These are phyloP conservation scores for Ptyas mucosa DNA, from an alignment of 2,113 vertebrate genomes.

Conservation along the genomic window DNA sequence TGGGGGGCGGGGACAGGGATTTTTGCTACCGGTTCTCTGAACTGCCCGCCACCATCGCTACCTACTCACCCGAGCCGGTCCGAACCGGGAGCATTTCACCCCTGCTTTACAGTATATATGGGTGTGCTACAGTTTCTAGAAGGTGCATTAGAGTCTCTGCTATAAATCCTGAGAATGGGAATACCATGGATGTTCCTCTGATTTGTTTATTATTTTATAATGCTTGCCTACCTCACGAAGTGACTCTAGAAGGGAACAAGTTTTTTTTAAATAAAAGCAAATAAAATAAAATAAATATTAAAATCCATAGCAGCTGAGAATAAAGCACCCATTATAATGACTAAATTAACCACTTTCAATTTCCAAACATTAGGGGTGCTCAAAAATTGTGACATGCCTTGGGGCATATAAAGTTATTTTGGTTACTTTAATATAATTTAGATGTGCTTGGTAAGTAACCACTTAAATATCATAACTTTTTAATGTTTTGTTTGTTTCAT, in stretches of 20 bases:
- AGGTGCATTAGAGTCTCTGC: not conserved
- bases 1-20: too few species aligned
- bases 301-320: not conserved
- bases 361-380: too few species aligned
- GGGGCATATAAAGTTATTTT: too few species aligned
- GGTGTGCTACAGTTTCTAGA: not conserved
- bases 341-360: not conserved
- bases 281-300: not conserved
- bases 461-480: too few species aligned
- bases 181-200: not conserved
- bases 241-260: not conserved
- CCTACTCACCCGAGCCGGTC: too few species aligned
- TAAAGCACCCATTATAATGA: not conserved
- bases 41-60: too few species aligned
- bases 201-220: not conserved
- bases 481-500: too few species aligned
- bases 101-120: not conserved
- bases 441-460: too few species aligned
- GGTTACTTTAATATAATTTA: too few species aligned
- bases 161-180: not conserved
- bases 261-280: not conserved
- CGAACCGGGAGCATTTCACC: too few species aligned
- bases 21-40: too few species aligned
- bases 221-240: not conserved
- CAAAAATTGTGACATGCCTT: too few species aligned